Conservation (phyloP, 2,113 vertebrate genomes). For the Leucopsar rothschildi region DNA sequence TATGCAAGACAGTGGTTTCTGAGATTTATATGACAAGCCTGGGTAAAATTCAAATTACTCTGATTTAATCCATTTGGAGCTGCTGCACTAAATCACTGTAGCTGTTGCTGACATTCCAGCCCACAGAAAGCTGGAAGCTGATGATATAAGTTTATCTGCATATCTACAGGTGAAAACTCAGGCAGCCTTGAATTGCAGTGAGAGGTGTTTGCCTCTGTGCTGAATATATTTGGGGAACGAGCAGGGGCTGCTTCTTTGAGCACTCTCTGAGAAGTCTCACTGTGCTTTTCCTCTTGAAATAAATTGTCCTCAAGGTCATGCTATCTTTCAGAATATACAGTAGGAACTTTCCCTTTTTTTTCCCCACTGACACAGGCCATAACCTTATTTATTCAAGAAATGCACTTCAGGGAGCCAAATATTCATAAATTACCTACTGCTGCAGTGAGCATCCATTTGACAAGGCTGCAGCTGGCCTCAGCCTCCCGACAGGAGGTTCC, state of each 20-base stretch:
- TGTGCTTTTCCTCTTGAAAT: not conserved
- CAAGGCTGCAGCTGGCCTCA: not conserved
- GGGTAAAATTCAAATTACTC: conserved; percentile 77
- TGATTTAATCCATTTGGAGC: conserved; percentile 75
- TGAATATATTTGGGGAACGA: conserved; percentile 46
- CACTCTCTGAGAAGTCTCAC: not conserved
- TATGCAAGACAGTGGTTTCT: conserved; percentile 72
- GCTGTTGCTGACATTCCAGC: conserved; percentile 59
- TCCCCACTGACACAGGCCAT: not conserved
- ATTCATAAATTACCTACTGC: not conserved
- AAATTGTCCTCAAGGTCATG: conserved; percentile 29
- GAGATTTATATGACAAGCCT: conserved; percentile 76
- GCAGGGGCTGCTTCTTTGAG: not conserved
- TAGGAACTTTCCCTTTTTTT: not conserved
- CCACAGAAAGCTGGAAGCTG: conserved; percentile 65
- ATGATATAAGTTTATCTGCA: conserved; percentile 63
- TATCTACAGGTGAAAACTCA: conserved; percentile 70
- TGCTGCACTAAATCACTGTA: conserved; percentile 72
- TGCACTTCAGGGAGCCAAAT: not conserved
- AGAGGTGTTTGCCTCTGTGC: conserved; percentile 36
- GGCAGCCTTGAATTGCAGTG: conserved; percentile 32
- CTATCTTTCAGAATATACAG: not conserved
- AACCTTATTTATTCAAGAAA: not conserved
- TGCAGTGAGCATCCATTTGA: not conserved
- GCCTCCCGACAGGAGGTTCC: not conserved